A percentile compares a stretch with the other conserved stretches of the same genome.
phyloP scores from a whole-genome alignment of 1,140 invertebrate species.

The Hylaeus anthracinus region DNA sequence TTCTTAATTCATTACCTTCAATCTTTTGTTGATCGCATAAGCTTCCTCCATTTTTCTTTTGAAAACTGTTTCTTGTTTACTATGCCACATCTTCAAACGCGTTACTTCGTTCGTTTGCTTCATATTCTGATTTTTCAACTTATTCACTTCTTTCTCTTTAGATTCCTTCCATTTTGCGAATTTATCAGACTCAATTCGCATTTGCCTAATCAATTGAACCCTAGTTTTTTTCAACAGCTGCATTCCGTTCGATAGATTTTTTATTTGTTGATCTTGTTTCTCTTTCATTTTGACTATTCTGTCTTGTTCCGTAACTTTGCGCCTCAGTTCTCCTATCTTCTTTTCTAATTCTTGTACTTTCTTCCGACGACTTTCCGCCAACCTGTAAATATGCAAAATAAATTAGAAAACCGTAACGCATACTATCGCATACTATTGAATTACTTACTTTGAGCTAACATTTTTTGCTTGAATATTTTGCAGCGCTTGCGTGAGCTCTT shows the following conservation, averaged over 20 bases:
- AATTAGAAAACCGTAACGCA: slow-evolving; percentile 54
- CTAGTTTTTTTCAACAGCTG: slow-evolving; percentile 89
- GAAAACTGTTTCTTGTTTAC: slow-evolving; percentile 90
- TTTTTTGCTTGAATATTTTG: slow-evolving; percentile 82
- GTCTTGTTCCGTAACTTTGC: slow-evolving; percentile 88
- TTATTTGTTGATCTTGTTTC: slow-evolving; percentile 90
- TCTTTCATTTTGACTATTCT: slow-evolving; percentile 91
- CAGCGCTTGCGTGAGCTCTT: slow-evolving; percentile 85
- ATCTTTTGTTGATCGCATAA: slow-evolving; percentile 89
- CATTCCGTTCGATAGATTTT: slow-evolving; percentile 88
- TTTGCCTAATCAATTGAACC: slow-evolving; percentile 91
- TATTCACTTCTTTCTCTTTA: slow-evolving; percentile 90
- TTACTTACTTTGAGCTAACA: slow-evolving; percentile 74
- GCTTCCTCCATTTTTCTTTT: slow-evolving; percentile 94
- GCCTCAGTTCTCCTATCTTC: slow-evolving; percentile 87
- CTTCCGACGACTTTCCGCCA: slow-evolving; percentile 87
- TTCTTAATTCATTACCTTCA: slow-evolving; percentile 81
- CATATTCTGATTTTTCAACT: slow-evolving; percentile 89
- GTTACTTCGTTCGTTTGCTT: slow-evolving; percentile 90
- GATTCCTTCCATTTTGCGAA: slow-evolving; percentile 90
- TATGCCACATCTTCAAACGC: slow-evolving; percentile 88
- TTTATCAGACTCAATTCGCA: slow-evolving; percentile 91
- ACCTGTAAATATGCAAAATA: slow-evolving; percentile 72
- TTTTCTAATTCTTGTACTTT: slow-evolving; percentile 89
- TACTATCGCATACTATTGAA: neutral